phyloP scores from a whole-genome alignment of 2,113 vertebrate genomes.

The Cryptomyrus ogoouensis region DNA sequence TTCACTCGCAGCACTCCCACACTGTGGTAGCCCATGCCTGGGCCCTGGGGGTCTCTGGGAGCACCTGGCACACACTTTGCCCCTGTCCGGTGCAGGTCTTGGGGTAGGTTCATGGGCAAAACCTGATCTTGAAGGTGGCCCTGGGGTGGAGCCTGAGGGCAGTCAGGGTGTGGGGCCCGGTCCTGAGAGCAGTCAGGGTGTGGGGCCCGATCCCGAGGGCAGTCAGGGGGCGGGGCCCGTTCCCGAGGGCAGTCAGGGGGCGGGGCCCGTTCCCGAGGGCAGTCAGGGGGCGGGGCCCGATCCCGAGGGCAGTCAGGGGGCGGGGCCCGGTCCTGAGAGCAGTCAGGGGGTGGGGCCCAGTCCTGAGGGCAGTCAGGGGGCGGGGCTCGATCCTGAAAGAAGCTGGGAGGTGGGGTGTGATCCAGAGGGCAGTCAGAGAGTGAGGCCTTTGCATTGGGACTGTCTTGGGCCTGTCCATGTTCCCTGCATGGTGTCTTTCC shows the following conservation, averaged over 20 bases:
- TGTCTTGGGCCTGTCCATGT: background rate
- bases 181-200: background rate
- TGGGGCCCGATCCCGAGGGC: background rate
- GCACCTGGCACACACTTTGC: slow-evolving; percentile 81
- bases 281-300: no score
- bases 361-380: background rate
- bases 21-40: slow-evolving; percentile 70
- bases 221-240: background rate
- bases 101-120: background rate
- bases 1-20: slow-evolving; percentile 78
- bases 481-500: background rate
- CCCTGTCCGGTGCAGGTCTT: slow-evolving; percentile 80
- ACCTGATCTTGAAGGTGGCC: background rate
- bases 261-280: no score
- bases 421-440: background rate
- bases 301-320: no score
- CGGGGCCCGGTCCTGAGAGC: no score
- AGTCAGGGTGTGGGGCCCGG: background rate
- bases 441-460: background rate
- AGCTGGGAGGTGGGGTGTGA: background rate
- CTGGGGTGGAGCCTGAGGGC: background rate
- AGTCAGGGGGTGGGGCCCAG: no score
- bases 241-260: background rate
- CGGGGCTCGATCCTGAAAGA: background rate
- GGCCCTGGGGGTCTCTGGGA: slow-evolving; percentile 53